A percentile compares a stretch with the other conserved stretches of the same genome.
phyloP scores from a whole-genome alignment of 2,888 invertebrate species.

The Ptycholaimellus sp. region DNA sequence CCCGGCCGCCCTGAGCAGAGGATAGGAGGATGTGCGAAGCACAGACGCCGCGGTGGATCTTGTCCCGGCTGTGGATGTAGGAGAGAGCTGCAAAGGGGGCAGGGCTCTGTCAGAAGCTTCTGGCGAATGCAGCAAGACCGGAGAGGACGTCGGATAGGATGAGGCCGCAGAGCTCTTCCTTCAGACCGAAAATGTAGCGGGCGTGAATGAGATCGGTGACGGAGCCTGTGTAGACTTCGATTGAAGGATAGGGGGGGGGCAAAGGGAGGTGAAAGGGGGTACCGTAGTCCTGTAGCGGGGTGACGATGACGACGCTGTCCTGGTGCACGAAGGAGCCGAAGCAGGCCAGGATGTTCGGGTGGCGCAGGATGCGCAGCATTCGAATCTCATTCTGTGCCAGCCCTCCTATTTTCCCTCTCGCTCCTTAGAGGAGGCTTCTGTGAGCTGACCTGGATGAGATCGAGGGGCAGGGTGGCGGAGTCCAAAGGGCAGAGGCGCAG shows the following conservation, averaged over 20 bases:
- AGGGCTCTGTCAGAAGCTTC: too few species aligned
- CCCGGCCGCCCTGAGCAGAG: slow-evolving; percentile 37
- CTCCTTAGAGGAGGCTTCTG: too few species aligned
- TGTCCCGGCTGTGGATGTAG: slow-evolving; percentile 61
- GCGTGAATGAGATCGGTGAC: slow-evolving; percentile 49
- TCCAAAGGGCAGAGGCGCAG: slow-evolving; percentile 2
- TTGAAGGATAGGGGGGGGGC: too few species aligned
- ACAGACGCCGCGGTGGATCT: too few species aligned
- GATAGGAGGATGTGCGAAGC: slow-evolving; percentile 60
- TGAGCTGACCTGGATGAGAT: background rate
- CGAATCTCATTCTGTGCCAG: slow-evolving; percentile 58
- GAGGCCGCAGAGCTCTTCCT: slow-evolving; percentile 53
- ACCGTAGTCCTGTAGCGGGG: slow-evolving; percentile 52
- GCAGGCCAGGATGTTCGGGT: slow-evolving; percentile 51
- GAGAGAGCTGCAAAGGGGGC: too few species aligned
- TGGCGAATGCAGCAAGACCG: too few species aligned
- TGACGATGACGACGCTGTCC: slow-evolving; percentile 51
- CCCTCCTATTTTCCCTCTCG: too few species aligned
- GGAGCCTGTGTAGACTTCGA: too few species aligned
- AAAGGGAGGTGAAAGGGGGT: slow-evolving; percentile 3
- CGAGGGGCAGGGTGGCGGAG: background rate
- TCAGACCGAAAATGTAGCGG: slow-evolving; percentile 51
- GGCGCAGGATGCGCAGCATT: slow-evolving; percentile 49
- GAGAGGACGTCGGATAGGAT: slow-evolving; percentile 43
- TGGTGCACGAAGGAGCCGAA: slow-evolving; percentile 50